Evolutionary conservation across 92 coral and sea anemone genomes (phyloP).

Genomic region (Epizoanthus ramosus): DNA sequence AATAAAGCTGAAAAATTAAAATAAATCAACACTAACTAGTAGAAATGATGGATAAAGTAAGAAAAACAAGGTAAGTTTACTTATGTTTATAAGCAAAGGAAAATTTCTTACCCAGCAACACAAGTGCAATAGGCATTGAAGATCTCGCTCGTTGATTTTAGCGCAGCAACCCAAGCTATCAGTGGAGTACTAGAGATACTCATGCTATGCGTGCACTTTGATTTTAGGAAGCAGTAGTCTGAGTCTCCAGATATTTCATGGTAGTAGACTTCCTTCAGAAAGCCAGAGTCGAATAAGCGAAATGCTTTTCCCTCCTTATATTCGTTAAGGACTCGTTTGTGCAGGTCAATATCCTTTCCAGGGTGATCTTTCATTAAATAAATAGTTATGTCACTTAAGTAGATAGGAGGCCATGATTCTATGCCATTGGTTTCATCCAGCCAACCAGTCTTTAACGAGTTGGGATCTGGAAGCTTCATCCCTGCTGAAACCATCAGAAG

Average conservation of each 20-base stretch:
- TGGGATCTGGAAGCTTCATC: slow-evolving; percentile 45
- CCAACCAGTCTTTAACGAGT: slow-evolving; percentile 49
- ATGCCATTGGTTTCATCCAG: slow-evolving; percentile 48
- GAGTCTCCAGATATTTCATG: slow-evolving; percentile 45
- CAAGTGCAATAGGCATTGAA: slow-evolving; percentile 63
- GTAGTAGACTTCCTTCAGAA: slow-evolving; percentile 48
- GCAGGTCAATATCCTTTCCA: slow-evolving; percentile 57
- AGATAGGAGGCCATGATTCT: slow-evolving; percentile 55
- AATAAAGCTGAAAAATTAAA: not conserved
- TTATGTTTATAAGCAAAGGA: slow-evolving; percentile 12
- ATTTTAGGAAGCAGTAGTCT: slow-evolving; percentile 57
- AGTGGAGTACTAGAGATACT: slow-evolving; percentile 53
- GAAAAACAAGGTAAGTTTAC: slow-evolving; percentile 5
- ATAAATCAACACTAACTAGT: slow-evolving; percentile 1
- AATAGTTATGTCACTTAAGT: slow-evolving; percentile 46
- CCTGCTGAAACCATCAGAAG: slow-evolving; percentile 40
- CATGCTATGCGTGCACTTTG: slow-evolving; percentile 65
- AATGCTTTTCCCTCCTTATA: slow-evolving; percentile 65
- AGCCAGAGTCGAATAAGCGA: slow-evolving; percentile 62
- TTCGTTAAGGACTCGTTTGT: slow-evolving; percentile 57
- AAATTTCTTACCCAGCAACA: slow-evolving; percentile 57
- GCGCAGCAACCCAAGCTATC: slow-evolving; percentile 55
- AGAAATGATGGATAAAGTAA: slow-evolving; percentile 6
- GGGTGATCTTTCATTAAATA: slow-evolving; percentile 42
- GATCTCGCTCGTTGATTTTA: slow-evolving; percentile 43